phyloP scores from a whole-genome alignment of 37 sponge, comb jelly and placozoan genomes.

The Tethya wilhelma region DNA sequence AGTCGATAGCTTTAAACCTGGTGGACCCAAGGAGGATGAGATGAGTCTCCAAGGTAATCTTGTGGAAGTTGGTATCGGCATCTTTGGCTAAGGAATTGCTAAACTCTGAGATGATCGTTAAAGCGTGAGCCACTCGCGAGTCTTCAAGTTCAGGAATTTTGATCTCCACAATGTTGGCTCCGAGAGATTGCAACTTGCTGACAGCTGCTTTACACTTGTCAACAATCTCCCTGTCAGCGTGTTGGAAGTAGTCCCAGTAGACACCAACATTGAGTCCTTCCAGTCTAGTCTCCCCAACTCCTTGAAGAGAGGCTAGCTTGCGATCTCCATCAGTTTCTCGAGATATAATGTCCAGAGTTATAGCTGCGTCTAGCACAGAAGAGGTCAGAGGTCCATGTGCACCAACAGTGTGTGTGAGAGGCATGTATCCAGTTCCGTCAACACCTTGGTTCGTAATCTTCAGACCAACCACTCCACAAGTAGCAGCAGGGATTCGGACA shows the following conservation, averaged over 20 bases:
- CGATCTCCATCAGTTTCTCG: conserved; percentile 20
- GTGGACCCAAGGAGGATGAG: neutral
- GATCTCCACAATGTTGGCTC: conserved; percentile 66
- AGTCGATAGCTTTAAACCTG: conserved; percentile 9
- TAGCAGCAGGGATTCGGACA: conserved; percentile 79
- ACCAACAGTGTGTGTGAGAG: conserved; percentile 47
- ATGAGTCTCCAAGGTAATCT: conserved; percentile 58
- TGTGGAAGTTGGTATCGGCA: conserved; percentile 49
- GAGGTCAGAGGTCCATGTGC: conserved; percentile 72
- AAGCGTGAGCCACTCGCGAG: conserved; percentile 59
- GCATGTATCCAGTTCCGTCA: conserved; percentile 21
- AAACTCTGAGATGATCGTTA: conserved; percentile 64
- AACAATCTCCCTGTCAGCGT: conserved; percentile 57
- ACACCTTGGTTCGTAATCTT: conserved; percentile 77
- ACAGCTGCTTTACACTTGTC: conserved; percentile 49
- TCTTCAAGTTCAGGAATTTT: conserved; percentile 78
- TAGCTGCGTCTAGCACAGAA: conserved; percentile 65
- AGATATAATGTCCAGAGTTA: conserved; percentile 31
- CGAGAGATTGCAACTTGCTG: conserved; percentile 30
- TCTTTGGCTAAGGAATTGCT: conserved; percentile 23
- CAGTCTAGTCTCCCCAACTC: conserved; percentile 33
- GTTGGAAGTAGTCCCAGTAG: conserved; percentile 56
- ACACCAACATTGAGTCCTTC: conserved; percentile 63
- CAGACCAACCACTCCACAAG: conserved; percentile 90
- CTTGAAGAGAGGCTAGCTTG: conserved; percentile 29